Percentiles rank a stretch among this genome's conserved stretches.
These are phyloP conservation scores for Loriculus beryllinus DNA, from an alignment of 2,797 vertebrate species.

Conservation along the genomic window DNA sequence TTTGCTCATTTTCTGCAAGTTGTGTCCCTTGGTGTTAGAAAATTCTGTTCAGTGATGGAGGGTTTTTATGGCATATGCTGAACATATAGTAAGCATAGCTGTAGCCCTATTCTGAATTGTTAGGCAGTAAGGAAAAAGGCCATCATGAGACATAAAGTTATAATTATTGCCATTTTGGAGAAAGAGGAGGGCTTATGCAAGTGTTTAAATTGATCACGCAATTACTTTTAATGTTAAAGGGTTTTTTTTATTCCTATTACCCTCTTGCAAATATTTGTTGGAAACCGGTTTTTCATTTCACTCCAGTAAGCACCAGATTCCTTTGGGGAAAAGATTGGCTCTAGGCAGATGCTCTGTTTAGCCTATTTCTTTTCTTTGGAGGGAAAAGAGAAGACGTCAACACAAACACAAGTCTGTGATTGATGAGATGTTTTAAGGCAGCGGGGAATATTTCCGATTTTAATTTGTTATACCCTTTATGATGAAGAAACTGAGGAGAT, in stretches of 20 bases:
- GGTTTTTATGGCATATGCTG: not conserved
- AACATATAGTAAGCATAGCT: not conserved
- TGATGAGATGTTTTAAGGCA: conserved; percentile 50
- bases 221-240: not conserved
- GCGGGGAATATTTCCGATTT: conserved; percentile 51
- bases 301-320: conserved; percentile 26
- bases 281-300: conserved; percentile 10
- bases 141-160: not conserved
- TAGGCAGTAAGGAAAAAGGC: not conserved
- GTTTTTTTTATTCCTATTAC: not conserved
- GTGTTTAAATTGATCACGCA: not conserved
- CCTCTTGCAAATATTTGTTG: not conserved
- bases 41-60: not conserved
- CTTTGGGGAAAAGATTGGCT: conserved; percentile 1
- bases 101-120: not conserved
- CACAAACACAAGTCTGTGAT: conserved; percentile 41
- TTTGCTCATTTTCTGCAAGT: not conserved
- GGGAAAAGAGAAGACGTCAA: conserved; percentile 31
- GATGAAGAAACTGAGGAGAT: conserved; percentile 56
- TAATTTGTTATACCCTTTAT: conserved; percentile 61
- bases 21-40: not conserved
- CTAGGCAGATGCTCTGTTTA: conserved; percentile 29
- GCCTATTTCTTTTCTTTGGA: conserved; percentile 45
- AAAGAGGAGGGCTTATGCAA: not conserved
- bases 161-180: not conserved